Evolutionary conservation across 2,888 invertebrate species (phyloP).

Genomic region (Melieria picta): DNA sequence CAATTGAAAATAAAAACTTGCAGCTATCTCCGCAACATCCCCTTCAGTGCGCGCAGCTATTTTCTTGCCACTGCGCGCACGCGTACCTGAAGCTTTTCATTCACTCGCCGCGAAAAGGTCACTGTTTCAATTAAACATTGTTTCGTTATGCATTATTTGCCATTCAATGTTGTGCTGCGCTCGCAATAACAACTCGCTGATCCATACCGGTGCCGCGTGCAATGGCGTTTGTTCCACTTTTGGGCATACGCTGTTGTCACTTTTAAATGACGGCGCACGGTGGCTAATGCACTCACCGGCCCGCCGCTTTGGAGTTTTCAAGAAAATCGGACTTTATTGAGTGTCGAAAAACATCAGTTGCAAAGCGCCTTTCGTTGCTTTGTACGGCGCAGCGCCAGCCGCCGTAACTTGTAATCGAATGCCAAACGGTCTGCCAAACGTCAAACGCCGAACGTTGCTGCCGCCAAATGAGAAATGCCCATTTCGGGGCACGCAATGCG

Average conservation of each 20-base stretch:
- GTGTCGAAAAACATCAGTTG: slow-evolving; percentile 42
- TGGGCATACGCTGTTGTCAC: slow-evolving; percentile 4
- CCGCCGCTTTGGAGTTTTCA: neutral
- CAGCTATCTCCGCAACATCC: no score
- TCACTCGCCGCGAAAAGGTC: slow-evolving; percentile 19
- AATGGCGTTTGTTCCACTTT: slow-evolving; percentile 11
- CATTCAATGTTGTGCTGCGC: neutral
- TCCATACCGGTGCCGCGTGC: slow-evolving; percentile 9
- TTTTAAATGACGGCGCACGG: slow-evolving; percentile 1
- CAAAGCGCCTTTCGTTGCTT: slow-evolving; percentile 38
- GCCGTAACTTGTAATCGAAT: slow-evolving; percentile 41
- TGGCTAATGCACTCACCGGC: neutral
- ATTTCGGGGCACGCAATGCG: slow-evolving; percentile 49
- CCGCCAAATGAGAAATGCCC: slow-evolving; percentile 45
- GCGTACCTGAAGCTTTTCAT: neutral
- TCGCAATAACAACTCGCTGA: neutral
- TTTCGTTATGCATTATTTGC: slow-evolving; percentile 7
- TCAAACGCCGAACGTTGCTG: neutral
- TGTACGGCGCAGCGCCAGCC: slow-evolving; percentile 1
- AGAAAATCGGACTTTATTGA: slow-evolving; percentile 23
- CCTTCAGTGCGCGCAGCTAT: no score
- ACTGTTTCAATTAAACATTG: slow-evolving; percentile 19
- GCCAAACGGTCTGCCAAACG: slow-evolving; percentile 53
- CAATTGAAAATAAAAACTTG: no score
- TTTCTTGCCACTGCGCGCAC: neutral